Base-by-base conservation (phyloP, 2,888 invertebrate species). In the Andrena minutula region DNA sequence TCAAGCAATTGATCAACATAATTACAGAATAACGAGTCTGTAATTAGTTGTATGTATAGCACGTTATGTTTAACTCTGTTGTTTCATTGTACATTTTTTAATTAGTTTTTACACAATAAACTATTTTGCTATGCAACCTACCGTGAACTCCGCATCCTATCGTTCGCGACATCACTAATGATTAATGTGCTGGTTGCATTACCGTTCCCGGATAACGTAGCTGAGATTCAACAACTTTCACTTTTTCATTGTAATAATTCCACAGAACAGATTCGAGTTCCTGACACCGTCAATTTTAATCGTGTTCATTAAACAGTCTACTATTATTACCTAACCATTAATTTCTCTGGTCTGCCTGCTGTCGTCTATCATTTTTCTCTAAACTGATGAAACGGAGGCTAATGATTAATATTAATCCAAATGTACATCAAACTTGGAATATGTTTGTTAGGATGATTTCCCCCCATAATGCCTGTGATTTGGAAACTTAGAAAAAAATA, bases 1-100 rank as follows among this genome's bases (percentile, higher is more conserved):
- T 94, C 49, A 94, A 93, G 89, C 93, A 93, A 83, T 88, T 94
- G 61, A 94, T 94, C 79, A 93, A 94, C 80, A 93, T 94, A 83
- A 92, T 94, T 77, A 90, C 93, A 89, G 93, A 94, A 88, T 93
- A 92, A 82, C 8, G 56, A 58, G 58, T n/a, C 58, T 35, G 53
- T 47, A 80, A 79, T 85, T 72, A 61, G 66, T 58, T 2, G 10
- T 64, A 81, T 82, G 61, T 63, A 68, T 53, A 68, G 71, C 72
- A 83, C 26, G 51, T n/a, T 84, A 60, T 58, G 63, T 77, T 75
- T 79, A 69, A 16, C 26, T 20, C 73, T 75, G 79, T 82, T 78
- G 58, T 75, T 47, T 71, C 64, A 32, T 86, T 87, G 69, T 85
- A 87, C 56, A 78, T 83, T 83, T 56, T 73, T 77, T 58, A 65